Percentiles rank a stretch among this genome's conserved stretches.
phyloP scores from a whole-genome alignment of 2,113 vertebrate species.

The Notothenia rossii region DNA sequence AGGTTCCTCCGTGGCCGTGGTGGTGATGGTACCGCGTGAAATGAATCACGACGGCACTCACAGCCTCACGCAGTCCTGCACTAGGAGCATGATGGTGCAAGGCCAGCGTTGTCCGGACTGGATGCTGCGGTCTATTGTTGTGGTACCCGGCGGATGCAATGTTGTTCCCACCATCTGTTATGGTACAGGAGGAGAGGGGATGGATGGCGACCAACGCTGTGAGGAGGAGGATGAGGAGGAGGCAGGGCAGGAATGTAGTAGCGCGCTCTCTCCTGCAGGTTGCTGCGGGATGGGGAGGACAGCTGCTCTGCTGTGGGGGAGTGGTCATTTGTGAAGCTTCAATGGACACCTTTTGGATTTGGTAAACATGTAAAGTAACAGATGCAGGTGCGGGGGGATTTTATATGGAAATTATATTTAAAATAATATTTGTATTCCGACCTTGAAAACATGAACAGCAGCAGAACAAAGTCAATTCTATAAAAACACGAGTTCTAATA shows the following conservation, averaged over 20 bases:
- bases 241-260: constrained; percentile 75
- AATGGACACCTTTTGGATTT: constrained; percentile 19
- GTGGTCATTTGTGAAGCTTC: constrained; percentile 54
- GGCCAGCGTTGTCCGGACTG: constrained; percentile 59
- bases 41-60: constrained; percentile 77
- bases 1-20: constrained; percentile 80
- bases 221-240: constrained; percentile 72
- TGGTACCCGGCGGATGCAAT: constrained; percentile 75
- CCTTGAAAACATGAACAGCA: not conserved
- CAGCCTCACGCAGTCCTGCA: constrained; percentile 65
- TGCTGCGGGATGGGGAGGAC: constrained; percentile 59
- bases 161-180: constrained; percentile 85
- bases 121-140: constrained; percentile 75
- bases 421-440: not conserved
- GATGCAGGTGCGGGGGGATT: not conserved
- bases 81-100: constrained; percentile 70
- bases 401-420: not conserved
- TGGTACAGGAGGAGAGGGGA: constrained; percentile 75
- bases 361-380: constrained; percentile 25
- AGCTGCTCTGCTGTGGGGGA: constrained; percentile 34
- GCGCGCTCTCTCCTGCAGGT: constrained; percentile 76
- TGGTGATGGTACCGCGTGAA: constrained; percentile 72
- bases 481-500: not conserved
- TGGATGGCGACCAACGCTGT: constrained; percentile 76
- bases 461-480: not conserved